A percentile compares a stretch with the other conserved stretches of the same genome.
Evolutionary conservation across 2,888 invertebrate species (phyloP).

Genomic region (Melanostoma mellinum): DNA sequence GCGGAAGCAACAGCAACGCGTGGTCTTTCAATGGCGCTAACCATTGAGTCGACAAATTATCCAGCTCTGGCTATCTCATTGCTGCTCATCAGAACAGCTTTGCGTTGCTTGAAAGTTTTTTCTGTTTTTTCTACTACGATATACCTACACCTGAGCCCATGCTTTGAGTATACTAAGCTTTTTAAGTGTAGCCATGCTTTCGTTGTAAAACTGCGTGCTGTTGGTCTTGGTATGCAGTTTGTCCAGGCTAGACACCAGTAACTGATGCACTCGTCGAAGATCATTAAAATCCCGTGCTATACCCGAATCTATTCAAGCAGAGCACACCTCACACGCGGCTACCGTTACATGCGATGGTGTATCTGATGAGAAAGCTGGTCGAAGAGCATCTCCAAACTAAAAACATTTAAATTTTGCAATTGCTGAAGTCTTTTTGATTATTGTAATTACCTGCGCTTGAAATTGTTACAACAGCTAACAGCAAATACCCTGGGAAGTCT

Average conservation of each 20-base stretch:
- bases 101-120: constrained; percentile 75
- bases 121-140: constrained; percentile 93
- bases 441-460: constrained; percentile 92
- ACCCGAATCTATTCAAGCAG: constrained; percentile 99
- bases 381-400: constrained; percentile 93
- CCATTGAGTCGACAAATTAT: constrained; percentile 96
- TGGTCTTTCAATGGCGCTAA: constrained; percentile 96
- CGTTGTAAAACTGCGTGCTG: constrained; percentile 91
- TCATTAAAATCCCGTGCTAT: constrained; percentile 98
- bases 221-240: constrained; percentile 91
- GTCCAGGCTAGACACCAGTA: constrained; percentile 96
- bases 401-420: not conserved
- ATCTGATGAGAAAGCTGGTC: constrained; percentile 97
- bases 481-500: constrained; percentile 96
- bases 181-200: constrained; percentile 97
- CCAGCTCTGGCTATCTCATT: constrained; percentile 89
- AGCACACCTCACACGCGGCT: constrained; percentile 96
- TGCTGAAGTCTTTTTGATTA: not conserved
- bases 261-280: constrained; percentile 95
- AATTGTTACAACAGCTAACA: constrained; percentile 98
- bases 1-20: constrained; percentile 94
- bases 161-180: constrained; percentile 98
- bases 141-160: constrained; percentile 99
- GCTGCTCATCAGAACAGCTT: constrained; percentile 76
- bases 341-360: constrained; percentile 98